Conservation (phyloP, 1,140 invertebrate genomes). For the Acromyrmex echinatior region DNA sequence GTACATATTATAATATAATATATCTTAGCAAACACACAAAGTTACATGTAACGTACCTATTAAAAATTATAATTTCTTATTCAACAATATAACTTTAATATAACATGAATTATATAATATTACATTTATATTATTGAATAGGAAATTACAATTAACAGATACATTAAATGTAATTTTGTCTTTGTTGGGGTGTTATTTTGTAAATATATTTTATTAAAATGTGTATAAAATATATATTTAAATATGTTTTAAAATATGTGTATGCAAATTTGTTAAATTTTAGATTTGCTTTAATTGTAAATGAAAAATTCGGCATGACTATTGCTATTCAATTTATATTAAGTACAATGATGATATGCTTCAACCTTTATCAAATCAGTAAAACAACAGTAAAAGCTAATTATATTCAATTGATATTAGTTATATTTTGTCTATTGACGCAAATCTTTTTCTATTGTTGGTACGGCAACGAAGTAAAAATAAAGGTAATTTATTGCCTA, state of each 20-base stretch:
- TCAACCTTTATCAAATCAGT: conserved; percentile 55
- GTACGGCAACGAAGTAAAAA: conserved; percentile 87
- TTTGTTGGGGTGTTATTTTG: not conserved
- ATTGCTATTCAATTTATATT: conserved; percentile 60
- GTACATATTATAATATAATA: too few species aligned
- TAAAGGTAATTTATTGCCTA: conserved; percentile 17
- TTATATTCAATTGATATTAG: conserved; percentile 22
- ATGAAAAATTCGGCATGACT: conserved; percentile 52
- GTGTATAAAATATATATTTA: not conserved
- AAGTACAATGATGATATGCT: conserved; percentile 53
- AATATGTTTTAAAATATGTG: not conserved
- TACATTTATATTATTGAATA: too few species aligned
- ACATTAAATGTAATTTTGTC: not conserved
- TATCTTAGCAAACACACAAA: too few species aligned
- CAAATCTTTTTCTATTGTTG: conserved; percentile 87
- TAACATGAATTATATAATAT: too few species aligned
- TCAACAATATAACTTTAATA: too few species aligned
- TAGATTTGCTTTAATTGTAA: conserved; percentile 57
- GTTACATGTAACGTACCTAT: too few species aligned
- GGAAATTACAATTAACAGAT: too few species aligned
- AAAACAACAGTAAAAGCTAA: conserved; percentile 82
- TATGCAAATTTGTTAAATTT: conserved; percentile 4
- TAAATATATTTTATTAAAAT: not conserved
- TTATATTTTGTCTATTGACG: conserved; percentile 49
- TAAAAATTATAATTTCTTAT: too few species aligned